A percentile compares a stretch with the other conserved stretches of the same genome.
These are phyloP conservation scores for Mesembrinibis cayennensis DNA, from an alignment of 2,113 vertebrate genomes.

Conservation along the genomic window DNA sequence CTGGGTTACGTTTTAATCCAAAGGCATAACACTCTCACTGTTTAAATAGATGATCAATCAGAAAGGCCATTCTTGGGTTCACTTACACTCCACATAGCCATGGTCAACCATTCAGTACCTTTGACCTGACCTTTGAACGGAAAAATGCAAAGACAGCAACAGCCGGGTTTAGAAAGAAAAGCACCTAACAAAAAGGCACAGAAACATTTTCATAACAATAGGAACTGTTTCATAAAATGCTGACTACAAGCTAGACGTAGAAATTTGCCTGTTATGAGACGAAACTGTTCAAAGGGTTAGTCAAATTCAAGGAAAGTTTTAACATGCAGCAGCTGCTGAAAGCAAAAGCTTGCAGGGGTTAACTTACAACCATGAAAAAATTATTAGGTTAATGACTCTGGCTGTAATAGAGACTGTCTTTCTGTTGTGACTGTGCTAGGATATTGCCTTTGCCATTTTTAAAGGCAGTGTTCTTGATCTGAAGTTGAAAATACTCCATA, in stretches of 20 bases:
- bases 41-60: constrained; percentile 67
- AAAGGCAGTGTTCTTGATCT: constrained; percentile 39
- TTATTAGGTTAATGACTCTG: constrained; percentile 56
- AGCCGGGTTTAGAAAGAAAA: constrained; percentile 53
- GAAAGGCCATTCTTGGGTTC: constrained; percentile 68
- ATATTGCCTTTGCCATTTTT: constrained; percentile 28
- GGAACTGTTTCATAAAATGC: constrained; percentile 60
- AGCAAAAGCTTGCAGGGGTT: constrained; percentile 29
- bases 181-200: constrained; percentile 45
- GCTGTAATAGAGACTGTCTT: constrained; percentile 1
- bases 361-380: constrained; percentile 42
- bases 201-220: constrained; percentile 71
- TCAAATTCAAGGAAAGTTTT: constrained; percentile 41
- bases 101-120: constrained; percentile 59
- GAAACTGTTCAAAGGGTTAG: constrained; percentile 3
- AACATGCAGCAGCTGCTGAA: constrained; percentile 48
- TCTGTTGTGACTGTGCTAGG: background rate
- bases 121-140: constrained; percentile 67
- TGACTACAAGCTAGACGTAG: background rate
- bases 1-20: constrained; percentile 60
- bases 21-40: constrained; percentile 63
- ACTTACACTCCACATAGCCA: constrained; percentile 54
- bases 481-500: background rate
- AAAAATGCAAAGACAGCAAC: constrained; percentile 56
- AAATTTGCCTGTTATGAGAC: background rate